Evolutionary conservation across 2,797 vertebrate species (phyloP), one percentile per base, ranked within the genome.

Genomic region (Pseudochaenichthys georgianus): DNA sequence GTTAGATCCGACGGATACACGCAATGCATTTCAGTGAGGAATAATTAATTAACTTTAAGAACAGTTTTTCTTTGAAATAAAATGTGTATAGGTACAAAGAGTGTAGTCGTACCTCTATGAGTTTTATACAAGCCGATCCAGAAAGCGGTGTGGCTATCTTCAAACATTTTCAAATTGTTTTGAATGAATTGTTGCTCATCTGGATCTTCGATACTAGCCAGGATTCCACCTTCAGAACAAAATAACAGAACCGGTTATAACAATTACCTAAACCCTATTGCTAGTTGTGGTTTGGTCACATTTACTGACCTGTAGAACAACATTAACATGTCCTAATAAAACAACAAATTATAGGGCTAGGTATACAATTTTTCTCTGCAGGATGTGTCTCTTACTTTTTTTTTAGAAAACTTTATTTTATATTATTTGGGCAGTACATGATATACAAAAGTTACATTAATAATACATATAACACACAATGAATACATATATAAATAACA

Each of bases 81-180:
- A 28, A 28, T 28, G 28, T 28, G 28, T 28, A 5, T 16, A 61
- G 38, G 50, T 19, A 21, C 50, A 52, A 42, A 51, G 0, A 46
- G 5, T 65, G 61, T 51, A 13, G 54, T 23, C 45, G 63, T 95
- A 98, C 98, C 97, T 93, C 92, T 92, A 47, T 96, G 90, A 63
- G 96, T 98, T 93, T 95, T 96, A 82, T 89, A 98, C 78, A 99
- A 89, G 89, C 97, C 98, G 47, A 96, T 93, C 97, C 97, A 99
- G 94, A 97, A 97, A 5, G 91, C 76, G 13, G 1, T 68, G 21
- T 89, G 73, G 84, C 90, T 92, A 7, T 93, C 95, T 74, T 95
- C 84, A 79, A 97, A 94, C 19, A 91, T 55, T 78, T 95, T 88
- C 38, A 95, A 31, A n/a, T 77, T 89, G 9, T 73, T 83, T 16